These are phyloP conservation scores for Trichomycterus rosablanca DNA, from an alignment of 2,113 vertebrate genomes.

Conservation along the genomic window DNA sequence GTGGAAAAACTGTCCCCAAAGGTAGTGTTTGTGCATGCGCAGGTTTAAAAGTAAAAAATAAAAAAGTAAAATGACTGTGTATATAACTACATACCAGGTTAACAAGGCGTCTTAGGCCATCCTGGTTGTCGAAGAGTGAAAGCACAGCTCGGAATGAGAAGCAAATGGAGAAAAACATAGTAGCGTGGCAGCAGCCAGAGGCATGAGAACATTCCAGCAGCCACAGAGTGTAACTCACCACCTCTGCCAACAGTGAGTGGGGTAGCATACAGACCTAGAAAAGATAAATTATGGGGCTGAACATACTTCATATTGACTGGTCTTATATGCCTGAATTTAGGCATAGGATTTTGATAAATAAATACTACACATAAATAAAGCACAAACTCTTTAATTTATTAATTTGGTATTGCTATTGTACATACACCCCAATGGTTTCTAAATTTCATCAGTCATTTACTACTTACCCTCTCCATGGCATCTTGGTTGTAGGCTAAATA, in stretches of 20 bases:
- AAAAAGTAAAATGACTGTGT: neutral
- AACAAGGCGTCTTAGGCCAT: slow-evolving; percentile 90
- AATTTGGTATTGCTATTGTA: no score
- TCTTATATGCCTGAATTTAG: no score
- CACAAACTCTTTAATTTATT: no score
- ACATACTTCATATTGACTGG: no score
- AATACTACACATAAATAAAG: no score
- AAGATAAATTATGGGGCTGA: neutral
- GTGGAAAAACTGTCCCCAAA: no score
- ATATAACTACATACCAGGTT: slow-evolving; percentile 75
- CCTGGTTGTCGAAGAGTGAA: slow-evolving; percentile 95
- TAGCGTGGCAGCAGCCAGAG: slow-evolving; percentile 97
- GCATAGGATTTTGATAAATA: no score
- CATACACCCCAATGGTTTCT: no score
- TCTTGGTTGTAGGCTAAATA: slow-evolving; percentile 98
- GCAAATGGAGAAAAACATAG: slow-evolving; percentile 99
- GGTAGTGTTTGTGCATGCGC: neutral
- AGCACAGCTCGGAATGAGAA: slow-evolving; percentile 96
- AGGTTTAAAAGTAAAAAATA: neutral
- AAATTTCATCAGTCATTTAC: no score
- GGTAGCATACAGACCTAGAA: slow-evolving; percentile 92
- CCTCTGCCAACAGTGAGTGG: slow-evolving; percentile 86
- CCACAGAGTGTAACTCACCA: slow-evolving; percentile 96
- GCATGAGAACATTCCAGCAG: slow-evolving; percentile 97
- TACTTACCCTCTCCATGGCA: slow-evolving; percentile 92